Conservation (phyloP, 2,888 invertebrate species). For the Lithophane leautieri region DNA sequence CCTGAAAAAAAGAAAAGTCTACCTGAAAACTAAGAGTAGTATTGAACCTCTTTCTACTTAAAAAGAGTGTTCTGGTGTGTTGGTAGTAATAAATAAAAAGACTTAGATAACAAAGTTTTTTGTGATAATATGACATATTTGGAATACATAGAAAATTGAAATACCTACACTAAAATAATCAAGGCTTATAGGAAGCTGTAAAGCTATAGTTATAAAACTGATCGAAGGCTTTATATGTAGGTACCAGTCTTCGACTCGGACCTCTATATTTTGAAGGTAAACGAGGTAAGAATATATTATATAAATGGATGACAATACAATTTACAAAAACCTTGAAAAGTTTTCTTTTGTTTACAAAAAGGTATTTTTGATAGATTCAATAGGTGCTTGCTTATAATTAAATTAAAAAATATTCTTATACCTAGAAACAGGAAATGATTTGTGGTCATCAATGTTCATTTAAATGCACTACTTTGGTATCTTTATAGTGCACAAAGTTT, state of each 20-base stretch:
- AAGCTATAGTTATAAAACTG: background rate
- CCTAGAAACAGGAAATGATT: background rate
- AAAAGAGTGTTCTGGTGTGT: background rate
- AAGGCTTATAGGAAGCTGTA: no score
- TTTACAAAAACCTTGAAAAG: conserved; percentile 1
- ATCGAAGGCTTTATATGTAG: background rate
- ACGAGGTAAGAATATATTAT: background rate
- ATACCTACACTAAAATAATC: background rate
- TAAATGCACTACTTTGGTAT: background rate
- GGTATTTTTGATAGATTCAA: background rate
- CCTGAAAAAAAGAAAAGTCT: background rate
- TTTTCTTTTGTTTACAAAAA: background rate
- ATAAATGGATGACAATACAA: background rate
- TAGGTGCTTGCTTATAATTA: background rate
- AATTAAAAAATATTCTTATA: background rate
- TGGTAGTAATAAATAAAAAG: background rate
- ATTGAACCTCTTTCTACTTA: background rate
- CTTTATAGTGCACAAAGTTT: background rate
- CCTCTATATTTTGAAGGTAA: conserved; percentile 6
- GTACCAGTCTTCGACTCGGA: background rate
- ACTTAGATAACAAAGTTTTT: background rate
- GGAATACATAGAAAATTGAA: background rate
- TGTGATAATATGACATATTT: background rate
- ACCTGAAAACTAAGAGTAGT: no score
- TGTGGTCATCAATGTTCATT: background rate